Evolutionary conservation across 2,113 vertebrate genomes (phyloP).

Genomic region (Caranx melampygus): DNA sequence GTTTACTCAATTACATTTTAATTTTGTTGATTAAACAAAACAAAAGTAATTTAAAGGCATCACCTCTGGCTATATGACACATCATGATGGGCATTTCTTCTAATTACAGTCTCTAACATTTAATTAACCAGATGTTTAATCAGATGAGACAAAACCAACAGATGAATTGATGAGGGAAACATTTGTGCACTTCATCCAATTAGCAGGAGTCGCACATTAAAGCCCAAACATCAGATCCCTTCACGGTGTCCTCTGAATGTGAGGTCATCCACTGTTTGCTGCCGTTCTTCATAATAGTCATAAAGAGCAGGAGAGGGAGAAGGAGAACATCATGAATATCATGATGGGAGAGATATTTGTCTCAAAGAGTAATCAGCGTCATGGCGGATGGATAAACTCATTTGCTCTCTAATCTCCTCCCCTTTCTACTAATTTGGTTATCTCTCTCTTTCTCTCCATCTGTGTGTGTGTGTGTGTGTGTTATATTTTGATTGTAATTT

Average conservation of each 20-base stretch:
- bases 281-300: conserved; percentile 30
- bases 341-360: conserved; percentile 61
- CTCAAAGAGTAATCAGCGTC: conserved; percentile 68
- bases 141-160: neutral
- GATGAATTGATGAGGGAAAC: conserved; percentile 5
- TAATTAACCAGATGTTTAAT: conserved; percentile 5
- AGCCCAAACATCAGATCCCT: neutral
- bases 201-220: conserved; percentile 4
- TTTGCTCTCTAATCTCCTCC: conserved; percentile 69
- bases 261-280: conserved; percentile 1
- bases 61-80: neutral
- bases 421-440: conserved; percentile 69
- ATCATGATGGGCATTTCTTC: neutral
- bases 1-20: neutral
- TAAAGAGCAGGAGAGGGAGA: conserved; percentile 10
- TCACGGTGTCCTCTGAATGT: conserved; percentile 1
- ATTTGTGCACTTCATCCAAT: neutral
- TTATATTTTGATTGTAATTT: conserved; percentile 54
- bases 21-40: neutral
- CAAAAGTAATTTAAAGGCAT: neutral
- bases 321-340: conserved; percentile 38
- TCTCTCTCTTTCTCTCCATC: conserved; percentile 2
- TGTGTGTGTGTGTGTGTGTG: conserved; percentile 25
- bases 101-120: neutral
- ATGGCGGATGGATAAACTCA: conserved; percentile 67